Evolutionary conservation across 2,888 invertebrate genomes (phyloP).

Genomic region (Diplazon laetatorius): DNA sequence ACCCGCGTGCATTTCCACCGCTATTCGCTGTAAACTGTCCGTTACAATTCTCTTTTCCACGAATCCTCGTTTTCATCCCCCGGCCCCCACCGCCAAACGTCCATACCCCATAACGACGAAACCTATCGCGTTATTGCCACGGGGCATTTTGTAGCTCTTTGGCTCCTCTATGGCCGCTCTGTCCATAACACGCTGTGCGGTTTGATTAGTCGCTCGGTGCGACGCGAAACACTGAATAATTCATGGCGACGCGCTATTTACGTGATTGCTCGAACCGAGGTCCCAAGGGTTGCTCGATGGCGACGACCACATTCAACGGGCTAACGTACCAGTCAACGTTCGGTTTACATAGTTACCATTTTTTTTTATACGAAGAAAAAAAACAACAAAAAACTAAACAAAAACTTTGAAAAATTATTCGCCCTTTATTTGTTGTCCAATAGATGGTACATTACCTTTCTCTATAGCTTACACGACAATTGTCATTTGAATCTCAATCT

Average conservation of each 20-base stretch:
- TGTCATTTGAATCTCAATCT: neutral
- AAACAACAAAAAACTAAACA: neutral
- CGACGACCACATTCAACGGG: slow-evolving; percentile 13
- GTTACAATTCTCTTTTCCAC: neutral
- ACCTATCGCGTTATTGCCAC: slow-evolving; percentile 20
- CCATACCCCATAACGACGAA: slow-evolving; percentile 26
- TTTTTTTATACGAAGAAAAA: no score
- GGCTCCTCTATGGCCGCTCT: slow-evolving; percentile 5
- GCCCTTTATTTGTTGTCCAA: neutral
- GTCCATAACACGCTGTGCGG: slow-evolving; percentile 20
- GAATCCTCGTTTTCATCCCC: neutral
- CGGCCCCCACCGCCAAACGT: slow-evolving; percentile 6
- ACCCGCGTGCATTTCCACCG: neutral
- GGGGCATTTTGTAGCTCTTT: slow-evolving; percentile 26
- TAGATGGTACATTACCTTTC: neutral
- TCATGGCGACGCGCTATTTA: slow-evolving; percentile 67
- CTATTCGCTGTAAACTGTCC: neutral
- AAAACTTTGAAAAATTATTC: neutral
- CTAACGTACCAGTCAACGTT: neutral
- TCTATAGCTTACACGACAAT: neutral
- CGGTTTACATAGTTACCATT: neutral
- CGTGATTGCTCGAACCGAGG: slow-evolving; percentile 61
- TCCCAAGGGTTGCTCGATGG: slow-evolving; percentile 29
- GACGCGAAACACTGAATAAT: slow-evolving; percentile 72
- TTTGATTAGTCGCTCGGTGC: slow-evolving; percentile 70